phyloP scores from a whole-genome alignment of 2,797 vertebrate genomes.

The Caiman crocodilus region DNA sequence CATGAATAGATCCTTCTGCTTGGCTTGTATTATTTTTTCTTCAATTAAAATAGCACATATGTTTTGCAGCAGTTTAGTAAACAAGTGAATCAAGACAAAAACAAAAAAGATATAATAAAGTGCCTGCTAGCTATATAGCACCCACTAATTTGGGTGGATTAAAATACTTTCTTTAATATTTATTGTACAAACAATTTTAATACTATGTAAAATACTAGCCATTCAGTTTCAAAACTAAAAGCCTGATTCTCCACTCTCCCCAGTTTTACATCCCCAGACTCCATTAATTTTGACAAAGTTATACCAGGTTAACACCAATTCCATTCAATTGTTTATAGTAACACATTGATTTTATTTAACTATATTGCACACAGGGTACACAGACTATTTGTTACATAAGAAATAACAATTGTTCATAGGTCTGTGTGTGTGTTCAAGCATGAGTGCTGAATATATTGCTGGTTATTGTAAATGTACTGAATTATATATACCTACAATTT shows the following conservation, averaged over 20 bases:
- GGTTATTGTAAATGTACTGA: constrained; percentile 39
- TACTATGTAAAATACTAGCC: background rate
- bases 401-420: constrained; percentile 46
- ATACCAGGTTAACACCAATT: constrained; percentile 2
- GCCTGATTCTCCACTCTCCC: background rate
- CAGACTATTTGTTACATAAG: constrained; percentile 10
- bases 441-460: constrained; percentile 39
- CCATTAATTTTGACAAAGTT: constrained; percentile 6
- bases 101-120: constrained; percentile 49
- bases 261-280: background rate
- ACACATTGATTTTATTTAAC: constrained; percentile 20
- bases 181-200: background rate
- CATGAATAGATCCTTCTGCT: constrained; percentile 81
- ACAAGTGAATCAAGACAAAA: constrained; percentile 62
- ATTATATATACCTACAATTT: constrained; percentile 20
- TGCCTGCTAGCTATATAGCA: constrained; percentile 23
- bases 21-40: constrained; percentile 74
- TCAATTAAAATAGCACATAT: constrained; percentile 75
- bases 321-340: constrained; percentile 24
- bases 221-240: constrained; percentile 33
- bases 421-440: background rate
- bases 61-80: constrained; percentile 77
- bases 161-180: background rate
- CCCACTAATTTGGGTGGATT: constrained; percentile 4
- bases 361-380: background rate